phyloP scores from a whole-genome alignment of 2,113 vertebrate species.

The Hystrix brachyura region DNA sequence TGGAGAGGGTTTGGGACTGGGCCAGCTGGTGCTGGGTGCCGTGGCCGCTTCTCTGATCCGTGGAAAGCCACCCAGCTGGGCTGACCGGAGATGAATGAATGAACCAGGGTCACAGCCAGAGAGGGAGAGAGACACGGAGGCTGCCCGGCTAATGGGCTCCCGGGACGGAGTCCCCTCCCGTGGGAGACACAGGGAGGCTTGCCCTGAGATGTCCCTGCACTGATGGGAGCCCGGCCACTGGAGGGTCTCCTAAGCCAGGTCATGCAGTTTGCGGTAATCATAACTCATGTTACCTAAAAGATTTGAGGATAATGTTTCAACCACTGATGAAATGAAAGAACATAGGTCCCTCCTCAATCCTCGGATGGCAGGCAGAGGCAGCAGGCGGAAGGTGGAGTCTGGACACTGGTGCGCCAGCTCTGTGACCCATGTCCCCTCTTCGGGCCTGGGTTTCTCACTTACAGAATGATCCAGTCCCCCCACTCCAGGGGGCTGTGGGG shows the following conservation, averaged over 20 bases:
- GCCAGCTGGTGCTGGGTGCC: not conserved
- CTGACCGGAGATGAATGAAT: not conserved
- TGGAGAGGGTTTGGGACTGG: not conserved
- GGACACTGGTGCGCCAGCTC: too few relatives aligned
- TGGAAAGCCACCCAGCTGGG: not conserved
- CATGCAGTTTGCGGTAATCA: not conserved
- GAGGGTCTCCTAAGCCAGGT: not conserved
- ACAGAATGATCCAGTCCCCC: too few relatives aligned
- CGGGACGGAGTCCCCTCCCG: not conserved
- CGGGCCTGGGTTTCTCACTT: not conserved
- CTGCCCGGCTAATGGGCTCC: not conserved
- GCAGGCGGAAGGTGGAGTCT: too few relatives aligned
- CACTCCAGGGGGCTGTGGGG: not conserved
- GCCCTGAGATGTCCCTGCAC: not conserved
- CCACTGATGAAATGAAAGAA: not conserved
- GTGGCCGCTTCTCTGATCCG: not conserved
- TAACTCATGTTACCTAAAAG: not conserved
- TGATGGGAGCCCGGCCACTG: not conserved
- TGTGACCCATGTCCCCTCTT: not conserved
- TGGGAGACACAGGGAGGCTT: not conserved
- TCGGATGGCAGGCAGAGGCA: not conserved
- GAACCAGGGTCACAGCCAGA: fast-evolving
- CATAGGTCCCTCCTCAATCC: not conserved
- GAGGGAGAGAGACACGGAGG: not conserved
- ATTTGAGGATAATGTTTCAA: constrained; percentile 7